A percentile compares a stretch with the other conserved stretches of the same genome.
Evolutionary conservation across 2,797 vertebrate species (phyloP).

Genomic region (Scolopax rusticola): DNA sequence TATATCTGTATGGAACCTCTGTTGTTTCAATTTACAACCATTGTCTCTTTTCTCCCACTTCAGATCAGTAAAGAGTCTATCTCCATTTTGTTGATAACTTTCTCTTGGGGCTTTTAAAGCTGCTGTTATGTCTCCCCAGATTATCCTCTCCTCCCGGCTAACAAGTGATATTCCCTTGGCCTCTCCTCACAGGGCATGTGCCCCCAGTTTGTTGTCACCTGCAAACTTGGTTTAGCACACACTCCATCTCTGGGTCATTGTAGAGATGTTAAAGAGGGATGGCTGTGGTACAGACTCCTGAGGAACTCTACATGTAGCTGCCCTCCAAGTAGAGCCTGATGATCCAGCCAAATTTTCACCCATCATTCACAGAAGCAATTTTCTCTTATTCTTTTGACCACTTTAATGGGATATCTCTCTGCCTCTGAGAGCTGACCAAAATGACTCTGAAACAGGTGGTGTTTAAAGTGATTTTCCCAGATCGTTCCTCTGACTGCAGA

Average conservation of each 20-base stretch:
- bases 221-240: background rate
- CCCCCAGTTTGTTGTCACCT: background rate
- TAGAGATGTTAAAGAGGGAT: background rate
- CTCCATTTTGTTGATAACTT: background rate
- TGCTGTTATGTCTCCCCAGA: background rate
- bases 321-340: background rate
- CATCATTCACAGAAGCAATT: background rate
- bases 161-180: background rate
- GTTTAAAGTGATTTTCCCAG: background rate
- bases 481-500: background rate
- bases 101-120: background rate
- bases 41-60: background rate
- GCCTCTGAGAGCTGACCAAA: background rate
- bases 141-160: background rate
- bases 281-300: rapidly evolving
- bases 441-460: background rate
- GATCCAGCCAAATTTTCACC: background rate
- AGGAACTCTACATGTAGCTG: rapidly evolving
- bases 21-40: background rate
- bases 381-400: background rate
- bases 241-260: background rate
- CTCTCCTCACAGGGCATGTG: background rate
- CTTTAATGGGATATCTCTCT: background rate
- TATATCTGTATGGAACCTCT: background rate
- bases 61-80: background rate